Base-by-base conservation (phyloP, 2,888 invertebrate genomes). In the Fissipunctia ypsillon region DNA sequence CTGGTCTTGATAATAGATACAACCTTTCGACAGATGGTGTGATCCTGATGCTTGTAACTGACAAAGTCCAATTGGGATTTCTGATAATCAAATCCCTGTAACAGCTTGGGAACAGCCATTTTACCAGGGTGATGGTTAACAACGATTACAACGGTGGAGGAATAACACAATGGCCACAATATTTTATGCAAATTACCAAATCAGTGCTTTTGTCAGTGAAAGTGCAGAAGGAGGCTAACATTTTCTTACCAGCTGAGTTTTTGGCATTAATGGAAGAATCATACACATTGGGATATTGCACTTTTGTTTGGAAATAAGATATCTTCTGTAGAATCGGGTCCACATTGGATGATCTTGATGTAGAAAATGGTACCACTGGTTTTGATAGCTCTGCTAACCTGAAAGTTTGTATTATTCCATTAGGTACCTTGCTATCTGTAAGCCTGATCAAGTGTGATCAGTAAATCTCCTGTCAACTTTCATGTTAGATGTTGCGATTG, bases 201-300 rank as follows among this genome's bases (percentile, higher is more conserved):
- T 12, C 4, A n/a, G 12, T 50, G n/a, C 5, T 52, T n/a, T 25
- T 52, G n/a, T 25, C 14, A 25, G 5, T 52, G 14, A 12, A 52
- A 25, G 14, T 25, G 4, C 52, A 52, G 52, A 52, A 52, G 14
- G 14, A 14, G 5, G n/a, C n/a, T n/a, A n/a, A 3, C 7, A 54
- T 19, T n/a, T 28, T 28, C 73, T 79, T 68, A 97, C 97, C 97
- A 76, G 98, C 97, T 4, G 97, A 94, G 87, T 95, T 97, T 89
- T 97, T 98, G 0, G 97, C 97, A 74, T 97, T 96, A 61, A 97
- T 95, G 81, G 98, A 97, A 2, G 97, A 97, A 92, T 99, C 99
- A 91, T 98, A 99, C 0, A 99, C 99, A 93, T 98, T 98, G 0
- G 99, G 99, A 94, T 97, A 99, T 31, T 97, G 96, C 81, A 97